These are phyloP conservation scores for Luperina testacea DNA, from an alignment of 2,888 invertebrate genomes.

Conservation along the genomic window DNA sequence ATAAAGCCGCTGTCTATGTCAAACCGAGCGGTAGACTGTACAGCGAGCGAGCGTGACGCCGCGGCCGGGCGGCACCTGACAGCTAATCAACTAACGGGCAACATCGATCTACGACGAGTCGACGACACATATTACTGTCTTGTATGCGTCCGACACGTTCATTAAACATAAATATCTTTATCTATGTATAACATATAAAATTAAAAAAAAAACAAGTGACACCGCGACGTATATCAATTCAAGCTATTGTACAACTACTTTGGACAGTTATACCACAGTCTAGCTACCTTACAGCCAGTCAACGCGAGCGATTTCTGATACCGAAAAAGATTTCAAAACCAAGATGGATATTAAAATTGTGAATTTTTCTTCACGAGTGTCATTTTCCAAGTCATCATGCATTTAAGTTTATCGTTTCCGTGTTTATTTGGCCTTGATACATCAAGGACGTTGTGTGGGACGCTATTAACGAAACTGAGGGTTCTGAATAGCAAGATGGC, in stretches of 20 bases:
- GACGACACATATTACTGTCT: neutral
- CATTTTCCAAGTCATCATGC: neutral
- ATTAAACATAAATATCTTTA: neutral
- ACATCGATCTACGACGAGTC: neutral
- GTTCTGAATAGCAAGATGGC: neutral
- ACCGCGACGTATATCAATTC: neutral
- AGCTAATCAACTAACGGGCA: neutral
- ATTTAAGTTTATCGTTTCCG: neutral
- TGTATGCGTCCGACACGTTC: neutral
- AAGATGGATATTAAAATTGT: neutral
- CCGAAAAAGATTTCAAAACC: neutral
- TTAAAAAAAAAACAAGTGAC: neutral
- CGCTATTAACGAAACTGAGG: too few species aligned
- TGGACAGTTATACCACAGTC: constrained; percentile 7
- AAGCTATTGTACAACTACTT: neutral
- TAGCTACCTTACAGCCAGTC: neutral
- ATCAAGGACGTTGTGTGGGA: neutral
- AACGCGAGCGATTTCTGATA: neutral
- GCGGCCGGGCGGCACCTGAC: neutral
- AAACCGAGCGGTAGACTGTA: neutral
- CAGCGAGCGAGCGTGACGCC: neutral
- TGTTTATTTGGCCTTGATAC: neutral
- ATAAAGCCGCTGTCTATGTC: neutral
- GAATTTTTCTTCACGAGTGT: neutral
- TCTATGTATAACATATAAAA: neutral